Evolutionary conservation across 2,797 vertebrate species (phyloP).

Genomic region (Chaetophractus vellerosus): DNA sequence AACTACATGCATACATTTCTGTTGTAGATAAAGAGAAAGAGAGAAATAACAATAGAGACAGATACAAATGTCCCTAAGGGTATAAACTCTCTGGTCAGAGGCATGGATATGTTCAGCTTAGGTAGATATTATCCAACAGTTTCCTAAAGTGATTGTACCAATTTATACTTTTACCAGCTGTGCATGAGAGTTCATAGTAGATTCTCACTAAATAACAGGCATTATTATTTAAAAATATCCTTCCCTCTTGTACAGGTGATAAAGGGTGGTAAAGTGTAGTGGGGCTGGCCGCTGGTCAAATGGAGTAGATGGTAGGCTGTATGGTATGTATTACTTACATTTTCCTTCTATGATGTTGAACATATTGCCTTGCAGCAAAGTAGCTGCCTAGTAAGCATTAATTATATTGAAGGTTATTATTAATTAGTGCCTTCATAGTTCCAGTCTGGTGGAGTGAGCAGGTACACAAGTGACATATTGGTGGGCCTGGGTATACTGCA

Average conservation of each 20-base stretch:
- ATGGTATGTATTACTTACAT: not conserved
- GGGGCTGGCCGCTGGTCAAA: not conserved
- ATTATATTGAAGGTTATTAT: not conserved
- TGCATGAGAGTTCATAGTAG: not conserved
- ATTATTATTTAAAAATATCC: not conserved
- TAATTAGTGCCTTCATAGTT: not conserved
- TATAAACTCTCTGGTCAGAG: not conserved
- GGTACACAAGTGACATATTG: not conserved
- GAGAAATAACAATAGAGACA: too few relatives aligned
- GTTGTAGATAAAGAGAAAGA: not conserved
- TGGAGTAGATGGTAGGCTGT: not conserved
- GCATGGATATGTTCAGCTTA: not conserved
- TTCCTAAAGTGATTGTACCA: not conserved
- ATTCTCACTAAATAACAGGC: constrained; percentile 7
- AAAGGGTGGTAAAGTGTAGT: not conserved
- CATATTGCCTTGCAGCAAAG: not conserved
- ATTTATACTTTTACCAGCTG: not conserved
- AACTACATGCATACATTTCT: not conserved
- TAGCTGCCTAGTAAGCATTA: not conserved
- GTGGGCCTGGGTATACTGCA: not conserved
- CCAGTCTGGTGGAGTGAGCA: not conserved
- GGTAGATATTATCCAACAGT: not conserved
- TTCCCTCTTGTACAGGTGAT: not conserved
- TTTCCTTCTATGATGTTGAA: not conserved
- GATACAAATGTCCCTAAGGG: not conserved